A percentile compares a stretch with the other conserved stretches of the same genome.
Evolutionary conservation across 2,888 invertebrate species (phyloP).

Genomic region (Thecocarcelia acutangulata): DNA sequence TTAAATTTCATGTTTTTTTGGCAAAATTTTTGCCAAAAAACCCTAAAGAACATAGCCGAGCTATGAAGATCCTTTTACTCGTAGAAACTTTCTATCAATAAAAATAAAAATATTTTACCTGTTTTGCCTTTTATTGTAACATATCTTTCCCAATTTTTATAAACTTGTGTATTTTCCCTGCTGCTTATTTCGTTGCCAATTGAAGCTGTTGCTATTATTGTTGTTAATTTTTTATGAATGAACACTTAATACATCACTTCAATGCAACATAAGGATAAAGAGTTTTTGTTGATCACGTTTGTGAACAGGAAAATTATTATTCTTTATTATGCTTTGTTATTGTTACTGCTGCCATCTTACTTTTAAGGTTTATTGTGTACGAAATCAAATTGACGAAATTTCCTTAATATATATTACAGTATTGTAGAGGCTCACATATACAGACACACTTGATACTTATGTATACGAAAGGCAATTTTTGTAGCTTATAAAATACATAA

Average conservation of each 20-base stretch:
- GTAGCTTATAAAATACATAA: slow-evolving; percentile 54
- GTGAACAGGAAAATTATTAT: slow-evolving; percentile 68
- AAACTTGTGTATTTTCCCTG: too few relatives aligned
- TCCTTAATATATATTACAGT: slow-evolving; percentile 61
- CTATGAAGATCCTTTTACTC: too few relatives aligned
- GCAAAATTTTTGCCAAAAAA: too few relatives aligned
- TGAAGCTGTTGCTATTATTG: slow-evolving; percentile 36
- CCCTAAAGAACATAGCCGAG: too few relatives aligned
- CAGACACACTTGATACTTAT: too few relatives aligned
- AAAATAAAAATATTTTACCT: too few relatives aligned
- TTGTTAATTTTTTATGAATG: slow-evolving; percentile 60
- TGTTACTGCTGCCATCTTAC: slow-evolving; percentile 38
- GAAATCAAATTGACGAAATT: slow-evolving; percentile 71
- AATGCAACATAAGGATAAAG: slow-evolving; percentile 33
- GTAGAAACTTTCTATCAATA: too few relatives aligned
- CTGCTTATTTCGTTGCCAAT: slow-evolving; percentile 26
- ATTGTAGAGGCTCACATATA: slow-evolving; percentile 24
- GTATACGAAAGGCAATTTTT: slow-evolving; percentile 28
- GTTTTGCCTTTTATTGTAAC: too few relatives aligned
- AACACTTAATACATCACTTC: slow-evolving; percentile 60
- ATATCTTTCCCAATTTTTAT: too few relatives aligned
- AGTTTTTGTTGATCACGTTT: slow-evolving; percentile 62
- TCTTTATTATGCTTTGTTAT: slow-evolving; percentile 40
- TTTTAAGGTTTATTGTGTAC: slow-evolving; percentile 53
- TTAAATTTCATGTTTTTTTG: too few relatives aligned